phyloP scores from a whole-genome alignment of 2,797 vertebrate genomes.

The Corythornis leucogaster region DNA sequence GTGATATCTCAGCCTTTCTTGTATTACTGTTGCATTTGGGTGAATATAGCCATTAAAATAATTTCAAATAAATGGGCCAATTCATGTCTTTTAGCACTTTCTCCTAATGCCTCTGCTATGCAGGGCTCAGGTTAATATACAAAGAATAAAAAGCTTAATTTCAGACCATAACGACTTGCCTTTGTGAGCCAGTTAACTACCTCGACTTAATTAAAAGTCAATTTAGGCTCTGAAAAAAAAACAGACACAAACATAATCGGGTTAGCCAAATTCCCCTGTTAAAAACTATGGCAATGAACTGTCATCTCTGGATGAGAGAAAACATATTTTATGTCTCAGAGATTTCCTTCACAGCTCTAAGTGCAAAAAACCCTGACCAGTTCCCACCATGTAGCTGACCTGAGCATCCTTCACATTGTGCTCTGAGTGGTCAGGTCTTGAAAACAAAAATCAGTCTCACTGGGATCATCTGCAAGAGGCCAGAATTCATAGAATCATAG shows the following conservation, averaged over 20 bases:
- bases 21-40: background rate
- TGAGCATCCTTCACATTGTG: fast-evolving
- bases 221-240: background rate
- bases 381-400: background rate
- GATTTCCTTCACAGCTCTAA: background rate
- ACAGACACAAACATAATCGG: background rate
- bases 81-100: background rate
- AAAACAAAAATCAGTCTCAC: background rate
- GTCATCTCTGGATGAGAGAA: background rate
- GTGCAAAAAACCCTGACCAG: background rate
- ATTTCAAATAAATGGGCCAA: background rate
- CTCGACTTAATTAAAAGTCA: background rate
- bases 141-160: background rate
- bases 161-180: background rate
- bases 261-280: background rate
- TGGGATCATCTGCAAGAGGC: background rate
- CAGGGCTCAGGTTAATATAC: background rate
- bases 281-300: background rate
- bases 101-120: background rate
- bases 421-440: background rate
- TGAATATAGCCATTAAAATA: background rate
- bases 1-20: background rate
- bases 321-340: background rate
- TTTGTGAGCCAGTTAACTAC: background rate
- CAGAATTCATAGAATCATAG: too few species aligned